phyloP scores from a whole-genome alignment of 2,113 vertebrate genomes.

The Caretta caretta region DNA sequence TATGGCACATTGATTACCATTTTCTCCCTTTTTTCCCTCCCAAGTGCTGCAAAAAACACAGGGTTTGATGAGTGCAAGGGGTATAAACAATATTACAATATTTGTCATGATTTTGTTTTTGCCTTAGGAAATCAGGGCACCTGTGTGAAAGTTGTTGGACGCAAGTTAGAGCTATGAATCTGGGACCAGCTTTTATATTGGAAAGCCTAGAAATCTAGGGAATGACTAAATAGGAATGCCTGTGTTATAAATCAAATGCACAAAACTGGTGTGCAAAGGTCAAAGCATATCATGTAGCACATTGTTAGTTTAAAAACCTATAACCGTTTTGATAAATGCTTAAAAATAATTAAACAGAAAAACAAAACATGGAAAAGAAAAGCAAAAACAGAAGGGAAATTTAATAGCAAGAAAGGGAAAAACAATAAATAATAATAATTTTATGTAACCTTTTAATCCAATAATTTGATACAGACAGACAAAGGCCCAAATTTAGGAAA shows the following conservation, averaged over 20 bases:
- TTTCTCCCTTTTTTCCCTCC: neutral
- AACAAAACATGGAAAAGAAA: neutral
- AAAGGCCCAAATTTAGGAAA: neutral
- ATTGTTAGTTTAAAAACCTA: neutral
- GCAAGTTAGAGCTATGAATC: neutral
- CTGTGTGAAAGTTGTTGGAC: neutral
- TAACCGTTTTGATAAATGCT: neutral
- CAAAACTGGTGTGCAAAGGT: neutral
- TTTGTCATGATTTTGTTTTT: neutral
- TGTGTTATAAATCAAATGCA: neutral
- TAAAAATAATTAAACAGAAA: neutral
- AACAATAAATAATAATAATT: neutral
- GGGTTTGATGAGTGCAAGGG: neutral
- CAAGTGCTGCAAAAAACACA: neutral
- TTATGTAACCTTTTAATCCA: neutral
- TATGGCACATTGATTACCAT: neutral
- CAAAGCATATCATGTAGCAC: fast-evolving
- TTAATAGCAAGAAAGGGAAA: neutral
- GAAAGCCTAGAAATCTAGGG: neutral
- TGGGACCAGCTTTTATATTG: neutral
- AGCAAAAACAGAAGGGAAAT: neutral
- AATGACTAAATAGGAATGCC: neutral
- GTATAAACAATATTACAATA: neutral
- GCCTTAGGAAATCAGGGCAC: neutral
- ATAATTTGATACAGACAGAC: neutral